Percentiles rank a stretch among this genome's conserved stretches.
These are phyloP conservation scores for Adelognathus sp. DNA, from an alignment of 2,888 invertebrate species.

Conservation along the genomic window DNA sequence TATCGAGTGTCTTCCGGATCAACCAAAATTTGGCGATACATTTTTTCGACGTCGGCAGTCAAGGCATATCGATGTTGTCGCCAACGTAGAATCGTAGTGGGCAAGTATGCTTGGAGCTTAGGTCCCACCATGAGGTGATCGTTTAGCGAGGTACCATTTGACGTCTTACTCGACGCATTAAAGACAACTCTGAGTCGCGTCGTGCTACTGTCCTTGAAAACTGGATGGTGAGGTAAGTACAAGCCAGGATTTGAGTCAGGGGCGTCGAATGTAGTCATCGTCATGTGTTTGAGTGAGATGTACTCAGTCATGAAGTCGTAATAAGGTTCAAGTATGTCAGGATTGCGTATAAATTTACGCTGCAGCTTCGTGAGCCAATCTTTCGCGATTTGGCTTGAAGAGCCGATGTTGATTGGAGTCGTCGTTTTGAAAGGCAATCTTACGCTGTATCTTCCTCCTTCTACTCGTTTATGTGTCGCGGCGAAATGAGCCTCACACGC, in stretches of 20 bases:
- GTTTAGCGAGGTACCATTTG: constrained; percentile 41
- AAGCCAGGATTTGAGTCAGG: background rate
- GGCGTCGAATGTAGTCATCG: background rate
- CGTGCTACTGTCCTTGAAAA: constrained; percentile 13
- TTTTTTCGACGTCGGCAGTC: constrained; percentile 37
- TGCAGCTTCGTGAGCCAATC: constrained; percentile 64
- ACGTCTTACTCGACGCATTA: constrained; percentile 51
- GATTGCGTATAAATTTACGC: constrained; percentile 50
- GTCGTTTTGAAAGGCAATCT: constrained; percentile 62
- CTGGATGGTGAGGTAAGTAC: constrained; percentile 23
- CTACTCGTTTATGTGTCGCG: constrained; percentile 55
- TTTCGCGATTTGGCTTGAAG: constrained; percentile 60
- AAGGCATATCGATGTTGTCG: constrained; percentile 19
- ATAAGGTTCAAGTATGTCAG: constrained; percentile 38
- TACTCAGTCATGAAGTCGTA: constrained; percentile 55
- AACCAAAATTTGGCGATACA: constrained; percentile 34
- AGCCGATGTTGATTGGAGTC: constrained; percentile 42
- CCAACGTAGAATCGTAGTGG: constrained; percentile 25
- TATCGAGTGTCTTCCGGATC: constrained; percentile 48
- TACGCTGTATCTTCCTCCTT: constrained; percentile 64
- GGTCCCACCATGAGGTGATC: constrained; percentile 44
- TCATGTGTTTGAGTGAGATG: constrained; percentile 45
- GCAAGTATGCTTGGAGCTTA: constrained; percentile 5
- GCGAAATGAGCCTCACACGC: constrained; percentile 62
- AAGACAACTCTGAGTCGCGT: constrained; percentile 53